Evolutionary conservation across 2,797 vertebrate genomes (phyloP).

Genomic region (Ciconia nigra): DNA sequence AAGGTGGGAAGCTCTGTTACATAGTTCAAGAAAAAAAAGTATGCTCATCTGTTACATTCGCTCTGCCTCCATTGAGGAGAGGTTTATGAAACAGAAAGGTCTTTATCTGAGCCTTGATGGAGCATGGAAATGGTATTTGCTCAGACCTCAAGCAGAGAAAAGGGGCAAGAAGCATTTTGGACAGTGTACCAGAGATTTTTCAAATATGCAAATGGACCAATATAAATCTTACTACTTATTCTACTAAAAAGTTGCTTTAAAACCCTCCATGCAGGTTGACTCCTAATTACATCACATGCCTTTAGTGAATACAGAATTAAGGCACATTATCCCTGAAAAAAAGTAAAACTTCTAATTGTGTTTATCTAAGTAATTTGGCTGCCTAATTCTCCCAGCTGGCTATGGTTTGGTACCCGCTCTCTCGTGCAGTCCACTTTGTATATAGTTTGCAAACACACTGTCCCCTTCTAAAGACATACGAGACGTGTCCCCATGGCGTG

Average conservation of each 20-base stretch:
- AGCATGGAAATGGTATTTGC: fast-evolving
- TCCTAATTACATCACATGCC: neutral
- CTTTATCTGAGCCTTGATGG: neutral
- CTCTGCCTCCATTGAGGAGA: neutral
- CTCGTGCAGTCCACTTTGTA: neutral
- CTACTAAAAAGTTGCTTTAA: neutral
- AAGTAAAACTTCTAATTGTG: neutral
- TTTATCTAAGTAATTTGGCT: neutral
- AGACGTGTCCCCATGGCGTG: fast-evolving
- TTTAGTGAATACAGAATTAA: neutral
- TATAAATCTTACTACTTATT: neutral
- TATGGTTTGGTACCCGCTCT: neutral
- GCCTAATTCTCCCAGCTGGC: neutral
- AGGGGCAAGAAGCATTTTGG: neutral
- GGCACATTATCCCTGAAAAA: neutral
- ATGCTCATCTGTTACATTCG: neutral
- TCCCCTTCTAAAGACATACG: neutral
- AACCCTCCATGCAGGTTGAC: neutral
- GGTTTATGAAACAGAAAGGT: neutral
- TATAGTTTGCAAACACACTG: fast-evolving
- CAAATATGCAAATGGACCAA: neutral
- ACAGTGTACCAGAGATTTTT: neutral
- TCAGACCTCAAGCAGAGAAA: neutral
- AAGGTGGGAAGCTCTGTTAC: fast-evolving
- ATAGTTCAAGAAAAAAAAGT: neutral